Base-by-base conservation (phyloP, 2,797 vertebrate genomes). In the Valencia hispanica region DNA sequence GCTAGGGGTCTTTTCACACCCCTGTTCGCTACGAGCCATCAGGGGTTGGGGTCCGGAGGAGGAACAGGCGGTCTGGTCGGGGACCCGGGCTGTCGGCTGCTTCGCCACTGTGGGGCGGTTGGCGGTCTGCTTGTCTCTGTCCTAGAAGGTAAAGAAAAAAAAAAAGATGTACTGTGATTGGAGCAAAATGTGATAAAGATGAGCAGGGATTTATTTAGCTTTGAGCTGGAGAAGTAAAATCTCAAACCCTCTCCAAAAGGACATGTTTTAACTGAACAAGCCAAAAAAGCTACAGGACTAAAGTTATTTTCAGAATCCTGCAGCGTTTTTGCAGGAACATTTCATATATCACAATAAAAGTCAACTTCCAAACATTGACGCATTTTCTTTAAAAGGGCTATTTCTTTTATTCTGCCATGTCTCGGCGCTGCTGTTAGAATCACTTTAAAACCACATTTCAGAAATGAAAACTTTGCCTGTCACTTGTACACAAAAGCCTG, bases 401-500 rank as follows among this genome's bases (percentile, higher is more conserved):
- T 2, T 39, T 27, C 25, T 45, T 68, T 68, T 27, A 25, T 65
- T 25, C 61, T 39, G 61, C 34, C 20, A 0, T 12, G 61, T n/a
- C 65, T 41, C 39, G 3, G 39, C 27, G 65, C 39, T 1, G 65
- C 25, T 17, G 22, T 7, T 43, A 43, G 12, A 8, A 43, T 43
- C 65, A 43, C 65, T 68, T 27, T n/a, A 68, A 68, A 68, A 17
- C 12, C 18, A 41, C 63, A 43, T 66, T 41, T 43, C 12, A 66
- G 63, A 66, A 66, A 41, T 66, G 22, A 66, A 66, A 79, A 39
- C 20, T 82, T 39, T 70, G 77, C 36, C 57, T 69, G 75, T 88
- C 88, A 80, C 48, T n/a, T n/a, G n/a, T n/a, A 41, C 5, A 34
- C 76, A 81, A 41, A 83, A 71, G 47, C 18, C 65, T 63, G 43